phyloP scores from a whole-genome alignment of 2,888 invertebrate species.

The Archaeoteleia sp. region DNA sequence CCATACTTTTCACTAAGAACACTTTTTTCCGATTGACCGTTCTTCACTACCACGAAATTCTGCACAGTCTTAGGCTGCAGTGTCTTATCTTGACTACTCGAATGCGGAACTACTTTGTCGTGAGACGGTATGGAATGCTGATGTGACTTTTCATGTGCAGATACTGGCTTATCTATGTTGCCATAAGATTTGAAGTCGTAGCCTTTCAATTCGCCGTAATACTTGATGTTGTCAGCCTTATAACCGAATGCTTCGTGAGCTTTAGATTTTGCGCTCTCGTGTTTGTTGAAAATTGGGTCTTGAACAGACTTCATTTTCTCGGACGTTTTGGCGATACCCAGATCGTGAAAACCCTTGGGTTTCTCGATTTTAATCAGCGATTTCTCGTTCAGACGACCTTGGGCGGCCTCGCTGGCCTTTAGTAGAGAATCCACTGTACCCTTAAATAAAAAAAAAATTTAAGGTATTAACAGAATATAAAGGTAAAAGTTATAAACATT shows the following conservation, averaged over 20 bases:
- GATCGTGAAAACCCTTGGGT: constrained; percentile 31
- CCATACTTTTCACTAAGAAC: constrained; percentile 63
- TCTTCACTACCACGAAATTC: constrained; percentile 61
- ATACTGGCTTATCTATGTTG: constrained; percentile 64
- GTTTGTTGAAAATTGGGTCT: too few species aligned
- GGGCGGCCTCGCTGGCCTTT: constrained; percentile 62
- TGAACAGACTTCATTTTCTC: constrained; percentile 65
- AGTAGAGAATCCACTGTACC: constrained; percentile 65
- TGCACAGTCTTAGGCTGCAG: constrained; percentile 57
- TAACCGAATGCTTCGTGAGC: constrained; percentile 61
- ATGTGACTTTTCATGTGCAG: constrained; percentile 66
- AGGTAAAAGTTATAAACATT: too few species aligned
- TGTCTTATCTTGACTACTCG: constrained; percentile 62
- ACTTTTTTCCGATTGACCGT: constrained; percentile 59
- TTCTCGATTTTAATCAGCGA: constrained; percentile 63
- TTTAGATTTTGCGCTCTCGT: constrained; percentile 41
- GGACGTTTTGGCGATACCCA: constrained; percentile 48
- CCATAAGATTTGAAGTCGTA: constrained; percentile 71
- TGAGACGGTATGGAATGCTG: constrained; percentile 58
- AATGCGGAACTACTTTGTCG: constrained; percentile 51
- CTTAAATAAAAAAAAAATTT: constrained; percentile 56
- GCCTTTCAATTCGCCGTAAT: constrained; percentile 70
- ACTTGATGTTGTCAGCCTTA: constrained; percentile 69
- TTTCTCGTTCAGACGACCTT: constrained; percentile 65
- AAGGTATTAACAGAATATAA: too few species aligned